Evolutionary conservation across 2,888 invertebrate genomes (phyloP), one percentile per base, ranked within the genome.

Genomic region (Ophioninae sp.): DNA sequence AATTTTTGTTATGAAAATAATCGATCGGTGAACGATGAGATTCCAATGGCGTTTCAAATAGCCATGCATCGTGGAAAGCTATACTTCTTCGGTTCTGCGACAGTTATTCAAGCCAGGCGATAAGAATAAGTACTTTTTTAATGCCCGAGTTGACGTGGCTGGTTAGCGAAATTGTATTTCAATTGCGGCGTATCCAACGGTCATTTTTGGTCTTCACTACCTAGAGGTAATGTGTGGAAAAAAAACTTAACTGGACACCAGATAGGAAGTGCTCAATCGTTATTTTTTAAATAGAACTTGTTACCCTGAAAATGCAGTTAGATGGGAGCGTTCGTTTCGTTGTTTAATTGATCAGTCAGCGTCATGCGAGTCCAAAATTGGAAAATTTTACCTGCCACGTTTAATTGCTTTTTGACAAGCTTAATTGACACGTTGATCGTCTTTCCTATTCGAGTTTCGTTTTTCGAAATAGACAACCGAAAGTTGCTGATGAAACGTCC

Each of bases 401-500:
- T 50, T 50, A 17, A 13, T 20, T 17, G 13, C 5, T 30, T 62
- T 62, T 13, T 0, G 8, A 30, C 30, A 62, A 62, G 13, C 17
- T 13, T 50, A 50, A 50, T 17, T 17, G 17, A 50, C 17, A 50
- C 17, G 10, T 50, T 17, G 50, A 23, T 68, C 13, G 68, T 50
- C 20, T 68, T 68, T 68, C 44, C 50, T 30, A 23, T 50, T 68
- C 30, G 68, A 50, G 44, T 50, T 68, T 44, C 7, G 23, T 13
- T 68, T 6, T 30, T 70, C 20, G 7, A n/a, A 30, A 57, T 20
- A 70, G 56, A 70, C 69, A 70, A 70, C 37, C 8, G 69, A 70
- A 56, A 23, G 56, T 70, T 56, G 56, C 30, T 70, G 8, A 30
- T 5, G 2, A 70, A 57, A 70, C 69, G 69, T 56, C 69, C n/a